Conservation (phyloP, 2,888 invertebrate genomes). For the Drosophila peninsularis region DNA sequence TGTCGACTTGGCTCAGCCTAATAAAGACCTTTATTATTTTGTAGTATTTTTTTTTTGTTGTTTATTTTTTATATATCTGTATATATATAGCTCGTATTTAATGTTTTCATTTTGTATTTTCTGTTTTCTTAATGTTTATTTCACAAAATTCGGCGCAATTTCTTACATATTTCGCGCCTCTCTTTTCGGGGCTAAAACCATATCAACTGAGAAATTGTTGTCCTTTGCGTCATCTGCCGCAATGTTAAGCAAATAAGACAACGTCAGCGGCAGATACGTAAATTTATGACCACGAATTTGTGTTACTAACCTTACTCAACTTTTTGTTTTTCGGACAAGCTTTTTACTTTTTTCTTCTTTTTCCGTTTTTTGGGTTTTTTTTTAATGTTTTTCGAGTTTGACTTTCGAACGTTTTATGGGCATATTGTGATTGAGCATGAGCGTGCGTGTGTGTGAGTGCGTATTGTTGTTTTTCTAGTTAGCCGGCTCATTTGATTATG, state of each 20-base stretch:
- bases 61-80: no score
- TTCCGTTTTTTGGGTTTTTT: constrained; percentile 13
- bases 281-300: constrained; percentile 75
- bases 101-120: constrained; percentile 10
- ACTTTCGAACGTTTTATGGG: constrained; percentile 78
- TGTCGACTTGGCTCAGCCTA: background rate
- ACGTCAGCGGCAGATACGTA: constrained; percentile 38
- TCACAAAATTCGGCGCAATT: constrained; percentile 20
- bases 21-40: background rate
- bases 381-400: constrained; percentile 55
- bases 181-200: constrained; percentile 23
- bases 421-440: constrained; percentile 37
- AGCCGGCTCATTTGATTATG: constrained; percentile 72
- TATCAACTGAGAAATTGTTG: constrained; percentile 52
- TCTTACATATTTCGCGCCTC: constrained; percentile 13
- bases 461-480: constrained; percentile 45
- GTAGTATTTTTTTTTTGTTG: constrained; percentile 1
- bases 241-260: constrained; percentile 68
- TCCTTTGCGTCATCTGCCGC: constrained; percentile 73
- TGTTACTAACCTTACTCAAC: constrained; percentile 80
- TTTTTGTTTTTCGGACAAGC: constrained; percentile 43
- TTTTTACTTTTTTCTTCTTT: constrained; percentile 19
- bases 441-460: constrained; percentile 7
- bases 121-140: constrained; percentile 20
- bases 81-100: constrained; percentile 14